Evolutionary conservation across 2,888 invertebrate genomes (phyloP), one percentile per base, ranked within the genome.

Genomic region (Gandaritis pyraliata): DNA sequence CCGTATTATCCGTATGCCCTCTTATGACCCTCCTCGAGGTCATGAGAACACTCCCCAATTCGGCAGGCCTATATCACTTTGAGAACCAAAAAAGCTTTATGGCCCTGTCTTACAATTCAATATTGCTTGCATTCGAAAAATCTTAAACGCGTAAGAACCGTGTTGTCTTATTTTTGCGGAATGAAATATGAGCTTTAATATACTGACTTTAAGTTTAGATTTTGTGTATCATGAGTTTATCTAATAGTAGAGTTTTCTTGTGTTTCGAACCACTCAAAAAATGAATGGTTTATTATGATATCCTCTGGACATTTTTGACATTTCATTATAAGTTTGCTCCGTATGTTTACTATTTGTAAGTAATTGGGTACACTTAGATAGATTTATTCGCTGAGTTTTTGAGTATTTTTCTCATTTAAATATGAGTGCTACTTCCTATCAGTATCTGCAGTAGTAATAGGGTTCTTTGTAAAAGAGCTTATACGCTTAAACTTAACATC

Each of bases 271-370:
- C 16, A 50, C 76, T 71, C 69, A 59, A 81, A 84, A 83, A 82
- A 82, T 78, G 80, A 76, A 86, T 84, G 81, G 76, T 77, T 77
- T 82, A 84, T 82, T 79, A 74, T 72, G 69, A 75, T 66, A 66
- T 58, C 66, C 66, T 58, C 49, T 23, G 68, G 74, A 76, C 76
- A 79, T 80, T 80, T 81, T 80, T 75, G 74, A 80, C 70, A 68
- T 71, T 77, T 72, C 75, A 77, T 78, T 76, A 77, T 78, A 76
- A 73, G 74, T 78, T 75, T 71, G 69, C 57, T 18, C n/a, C 36
- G 52, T 56, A 18, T 45, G 52, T 66, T 65, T 60, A 64, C 55
- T 65, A 63, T 67, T 66, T 47, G 61, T 66, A 60, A 65, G 60
- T 69, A 72, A 71, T 72, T 72, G 69, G 73, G 65, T 66, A 48